These are phyloP conservation scores for Sarcophaga subvicina DNA, from an alignment of 2,888 invertebrate species.

Conservation along the genomic window DNA sequence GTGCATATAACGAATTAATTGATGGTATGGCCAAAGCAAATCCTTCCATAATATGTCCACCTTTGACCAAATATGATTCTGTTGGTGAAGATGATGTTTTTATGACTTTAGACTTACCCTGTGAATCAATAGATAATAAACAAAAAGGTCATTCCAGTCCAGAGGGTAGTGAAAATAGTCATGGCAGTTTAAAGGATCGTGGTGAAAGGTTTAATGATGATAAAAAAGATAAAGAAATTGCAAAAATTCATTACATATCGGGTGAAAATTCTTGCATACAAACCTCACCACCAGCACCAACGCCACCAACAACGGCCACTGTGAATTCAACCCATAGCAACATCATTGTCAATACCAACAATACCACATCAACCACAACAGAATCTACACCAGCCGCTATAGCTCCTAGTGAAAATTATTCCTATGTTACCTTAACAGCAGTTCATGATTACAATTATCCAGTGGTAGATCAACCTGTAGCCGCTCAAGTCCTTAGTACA, in stretches of 20 bases:
- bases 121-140: conserved; percentile 86
- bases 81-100: conserved; percentile 97
- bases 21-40: conserved; percentile 93
- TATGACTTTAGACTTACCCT: conserved; percentile 94
- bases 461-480: conserved; percentile 81
- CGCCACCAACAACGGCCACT: conserved; percentile 30
- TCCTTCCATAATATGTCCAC: conserved; percentile 83
- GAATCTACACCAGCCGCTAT: conserved; percentile 76
- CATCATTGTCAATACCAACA: conserved; percentile 39
- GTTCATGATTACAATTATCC: conserved; percentile 95
- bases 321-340: conserved; percentile 36
- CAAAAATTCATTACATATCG: conserved; percentile 85
- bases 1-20: conserved; percentile 93
- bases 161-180: conserved; percentile 83
- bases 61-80: conserved; percentile 84
- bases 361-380: conserved; percentile 46
- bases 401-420: conserved; percentile 86
- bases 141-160: conserved; percentile 87
- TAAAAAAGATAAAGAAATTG: conserved; percentile 78
- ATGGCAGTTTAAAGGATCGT: conserved; percentile 77
- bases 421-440: conserved; percentile 92
- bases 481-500: conserved; percentile 79
- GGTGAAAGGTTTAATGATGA: conserved; percentile 78
- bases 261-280: conserved; percentile 79
- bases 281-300: conserved; percentile 53